Base-by-base conservation (phyloP, 2,888 invertebrate genomes). In the Epirrita christyi region DNA sequence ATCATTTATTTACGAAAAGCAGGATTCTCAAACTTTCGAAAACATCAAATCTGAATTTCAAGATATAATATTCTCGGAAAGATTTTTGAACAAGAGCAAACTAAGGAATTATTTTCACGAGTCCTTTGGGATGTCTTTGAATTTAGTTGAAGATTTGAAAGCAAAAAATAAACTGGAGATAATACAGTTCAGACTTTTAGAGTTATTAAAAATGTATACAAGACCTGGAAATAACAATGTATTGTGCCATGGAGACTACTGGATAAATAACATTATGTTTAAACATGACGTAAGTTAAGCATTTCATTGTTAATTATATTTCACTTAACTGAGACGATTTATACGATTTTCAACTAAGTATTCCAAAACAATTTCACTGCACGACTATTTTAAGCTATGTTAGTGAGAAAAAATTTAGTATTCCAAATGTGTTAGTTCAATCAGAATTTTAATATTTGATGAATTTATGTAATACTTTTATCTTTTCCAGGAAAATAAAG, bases 181-280 rank as follows among this genome's bases (percentile, higher is more conserved):
- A 44, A 64, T 84, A 14, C 69, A 75, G 61, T 57, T 68, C 0
- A 80, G 77, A 41, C 63, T 91, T 21, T 68, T 88, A 48, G 67
- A 83, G 0, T 55, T 86, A 36, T 68, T 90, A 52, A 81, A 78
- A 71, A 63, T 60, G 14, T 90, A 80, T 55, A 73, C 75, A 0
- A 69, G 70, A 53, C 79, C 86, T 9, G 71, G 69, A 29, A 75
- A 75, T 11, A 72, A 66, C 27, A 88, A 78, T 60, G 88, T 88
- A 10, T 69, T 91, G 29, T 89, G 89, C 61, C 91, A 91, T 48
- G 89, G 90, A 15, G 90, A 91, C 63, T 87, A 81, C 60, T 90
- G 90, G 89, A 76, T 85, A 4, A 88, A 86, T 60, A 86, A 87
- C 61, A 80, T 86, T 59, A 67, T 88, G 32, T 83, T 87, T 57